These are phyloP conservation scores for Myioborus miniatus DNA, from an alignment of 2,797 vertebrate genomes.

Conservation along the genomic window DNA sequence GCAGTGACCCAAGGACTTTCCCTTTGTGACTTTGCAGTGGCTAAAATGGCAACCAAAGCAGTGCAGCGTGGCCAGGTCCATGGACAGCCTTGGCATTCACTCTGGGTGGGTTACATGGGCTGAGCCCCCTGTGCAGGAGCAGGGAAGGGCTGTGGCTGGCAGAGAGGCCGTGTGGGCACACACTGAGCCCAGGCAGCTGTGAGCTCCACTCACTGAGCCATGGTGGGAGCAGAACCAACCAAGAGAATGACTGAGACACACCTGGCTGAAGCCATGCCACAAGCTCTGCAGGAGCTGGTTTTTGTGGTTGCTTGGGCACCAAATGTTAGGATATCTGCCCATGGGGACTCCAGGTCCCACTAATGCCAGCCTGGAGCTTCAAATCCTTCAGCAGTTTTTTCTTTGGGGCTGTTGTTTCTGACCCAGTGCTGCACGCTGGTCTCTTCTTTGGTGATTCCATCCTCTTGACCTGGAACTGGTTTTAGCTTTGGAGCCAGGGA, in stretches of 20 bases:
- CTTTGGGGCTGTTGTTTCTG: background rate
- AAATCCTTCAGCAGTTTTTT: background rate
- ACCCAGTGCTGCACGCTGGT: background rate
- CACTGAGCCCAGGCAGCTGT: accelerated
- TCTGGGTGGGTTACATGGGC: accelerated
- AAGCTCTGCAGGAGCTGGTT: background rate
- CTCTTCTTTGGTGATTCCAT: background rate
- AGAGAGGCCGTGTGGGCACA: background rate
- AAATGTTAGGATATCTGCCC: background rate
- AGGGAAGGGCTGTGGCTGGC: background rate
- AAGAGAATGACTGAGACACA: background rate
- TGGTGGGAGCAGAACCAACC: background rate
- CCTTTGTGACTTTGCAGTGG: background rate
- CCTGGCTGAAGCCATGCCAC: background rate
- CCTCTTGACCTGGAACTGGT: background rate
- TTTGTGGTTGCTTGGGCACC: background rate
- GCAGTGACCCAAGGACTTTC: accelerated
- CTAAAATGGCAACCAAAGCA: background rate
- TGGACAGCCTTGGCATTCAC: background rate
- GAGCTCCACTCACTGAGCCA: accelerated
- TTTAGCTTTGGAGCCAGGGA: background rate
- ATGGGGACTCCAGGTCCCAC: background rate
- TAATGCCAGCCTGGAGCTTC: background rate
- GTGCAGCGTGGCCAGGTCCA: background rate
- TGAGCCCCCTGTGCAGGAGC: background rate